Conservation (phyloP, 2,888 invertebrate genomes). For the Philhelius pedissequus region DNA sequence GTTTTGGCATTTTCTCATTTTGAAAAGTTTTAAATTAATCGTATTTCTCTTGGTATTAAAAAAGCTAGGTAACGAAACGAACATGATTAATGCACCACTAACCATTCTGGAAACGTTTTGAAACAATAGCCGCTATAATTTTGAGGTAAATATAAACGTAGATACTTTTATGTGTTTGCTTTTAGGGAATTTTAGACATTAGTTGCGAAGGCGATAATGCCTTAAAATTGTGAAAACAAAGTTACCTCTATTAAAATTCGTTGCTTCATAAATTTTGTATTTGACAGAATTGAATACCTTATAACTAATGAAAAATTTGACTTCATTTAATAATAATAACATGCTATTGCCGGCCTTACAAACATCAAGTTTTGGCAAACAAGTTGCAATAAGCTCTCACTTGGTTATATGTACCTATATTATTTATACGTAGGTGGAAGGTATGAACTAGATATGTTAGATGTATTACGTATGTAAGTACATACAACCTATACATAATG, state of each 20-base stretch:
- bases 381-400: too few species aligned
- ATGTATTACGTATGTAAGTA: too few species aligned
- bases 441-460: too few species aligned
- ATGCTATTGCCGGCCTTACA: too few species aligned
- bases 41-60: not conserved
- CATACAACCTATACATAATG: too few species aligned
- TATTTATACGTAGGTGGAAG: too few species aligned
- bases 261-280: not conserved
- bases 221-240: too few species aligned
- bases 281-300: not conserved
- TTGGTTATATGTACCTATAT: too few species aligned
- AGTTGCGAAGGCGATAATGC: not conserved
- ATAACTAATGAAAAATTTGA: not conserved
- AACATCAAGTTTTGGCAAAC: too few species aligned
- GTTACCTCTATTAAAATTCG: not conserved
- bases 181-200: not conserved
- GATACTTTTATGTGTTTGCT: not conserved
- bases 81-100: not conserved
- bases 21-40: slow-evolving; percentile 12
- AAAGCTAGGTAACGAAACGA: not conserved
- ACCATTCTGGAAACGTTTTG: not conserved
- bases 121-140: not conserved
- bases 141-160: not conserved
- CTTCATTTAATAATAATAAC: too few species aligned
- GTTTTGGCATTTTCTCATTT: slow-evolving; percentile 29